Evolutionary conservation across 37 sponge, comb jelly and placozoan species (phyloP).

Genomic region (Hexactinellida sp.): DNA sequence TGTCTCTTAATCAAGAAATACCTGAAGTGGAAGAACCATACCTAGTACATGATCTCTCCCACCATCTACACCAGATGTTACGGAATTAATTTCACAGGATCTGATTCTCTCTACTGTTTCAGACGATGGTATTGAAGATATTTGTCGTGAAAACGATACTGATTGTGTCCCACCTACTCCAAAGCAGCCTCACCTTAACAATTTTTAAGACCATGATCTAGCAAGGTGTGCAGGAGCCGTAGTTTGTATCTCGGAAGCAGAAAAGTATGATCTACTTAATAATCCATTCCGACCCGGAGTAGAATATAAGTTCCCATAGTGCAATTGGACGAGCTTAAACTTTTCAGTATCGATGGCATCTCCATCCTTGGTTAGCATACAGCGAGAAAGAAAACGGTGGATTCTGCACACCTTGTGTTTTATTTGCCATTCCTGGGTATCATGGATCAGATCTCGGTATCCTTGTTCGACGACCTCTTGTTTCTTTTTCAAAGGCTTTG

Average conservation of each 20-base stretch:
- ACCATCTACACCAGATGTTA: conserved; percentile 6
- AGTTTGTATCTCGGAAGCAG: background rate
- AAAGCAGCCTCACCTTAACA: conserved; percentile 17
- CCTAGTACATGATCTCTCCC: background rate
- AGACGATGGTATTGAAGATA: conserved; percentile 17
- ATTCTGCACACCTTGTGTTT: conserved; percentile 33
- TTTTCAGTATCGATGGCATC: conserved; percentile 22
- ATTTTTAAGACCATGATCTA: conserved; percentile 3
- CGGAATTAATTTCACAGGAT: conserved; percentile 18
- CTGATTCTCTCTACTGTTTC: conserved; percentile 16
- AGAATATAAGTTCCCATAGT: conserved; percentile 6
- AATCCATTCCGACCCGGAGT: conserved; percentile 20
- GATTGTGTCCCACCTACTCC: conserved; percentile 16
- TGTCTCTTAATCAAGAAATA: background rate
- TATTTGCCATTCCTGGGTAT: conserved; percentile 28
- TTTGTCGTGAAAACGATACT: background rate
- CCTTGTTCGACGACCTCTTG: conserved; percentile 23
- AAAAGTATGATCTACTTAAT: conserved; percentile 19
- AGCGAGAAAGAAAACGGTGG: conserved; percentile 39
- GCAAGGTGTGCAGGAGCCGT: conserved; percentile 11
- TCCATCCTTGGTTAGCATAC: conserved; percentile 26
- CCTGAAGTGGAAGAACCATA: background rate
- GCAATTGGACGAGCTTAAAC: conserved; percentile 3
- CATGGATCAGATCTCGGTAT: conserved; percentile 19
- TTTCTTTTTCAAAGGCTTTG: conserved; percentile 26